Base-by-base conservation (phyloP, 2,797 vertebrate species). In the Epinephelus malabaricus region DNA sequence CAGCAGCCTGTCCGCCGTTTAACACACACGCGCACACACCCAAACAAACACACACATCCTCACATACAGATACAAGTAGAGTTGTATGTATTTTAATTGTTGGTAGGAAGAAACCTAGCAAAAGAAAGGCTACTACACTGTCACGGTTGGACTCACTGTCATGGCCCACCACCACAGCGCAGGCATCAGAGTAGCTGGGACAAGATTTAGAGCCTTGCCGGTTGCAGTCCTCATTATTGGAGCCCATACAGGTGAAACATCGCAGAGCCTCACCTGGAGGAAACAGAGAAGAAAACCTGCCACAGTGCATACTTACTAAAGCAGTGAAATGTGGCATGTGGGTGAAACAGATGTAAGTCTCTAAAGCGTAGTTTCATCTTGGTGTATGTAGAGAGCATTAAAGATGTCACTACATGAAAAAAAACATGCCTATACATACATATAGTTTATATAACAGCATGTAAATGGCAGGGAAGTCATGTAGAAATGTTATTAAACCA, bases 241-340 rank as follows among this genome's bases (percentile, higher is more conserved):
- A 96, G 58, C 96, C 97, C 92, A 97, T 97, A 30, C 97, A 98
- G 70, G 96, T 96, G 73, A 95, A 97, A 92, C 97, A 98, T 43
- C 86, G 93, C 79, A 98, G 94, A 2, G 95, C 95, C 47, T 94
- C 92, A 55, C 95, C 97, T 98, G 90, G 18, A 68, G 17, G 55
- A 59, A 59, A 85, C 25, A 87, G 43, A 62, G 8, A 46, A 30
- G 15, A 76, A 23, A 34, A 6, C 14, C 18, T n/a, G 23, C 25
- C 66, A 17, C 18, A 46, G n/a, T 3, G 18, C 46, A 19, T 14
- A 66, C 38, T 40, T 34, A 58, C 49, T 45, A 7, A 58, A 34
- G 1, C 2, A 21, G 23, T 23, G 45, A 13, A 53, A 18, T 51
- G 21, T 21, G 38, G 15, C 54, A 34, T 30, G 19, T n/a, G 43